Conservation (phyloP, 1,140 invertebrate species). For the Atta cephalotes region DNA sequence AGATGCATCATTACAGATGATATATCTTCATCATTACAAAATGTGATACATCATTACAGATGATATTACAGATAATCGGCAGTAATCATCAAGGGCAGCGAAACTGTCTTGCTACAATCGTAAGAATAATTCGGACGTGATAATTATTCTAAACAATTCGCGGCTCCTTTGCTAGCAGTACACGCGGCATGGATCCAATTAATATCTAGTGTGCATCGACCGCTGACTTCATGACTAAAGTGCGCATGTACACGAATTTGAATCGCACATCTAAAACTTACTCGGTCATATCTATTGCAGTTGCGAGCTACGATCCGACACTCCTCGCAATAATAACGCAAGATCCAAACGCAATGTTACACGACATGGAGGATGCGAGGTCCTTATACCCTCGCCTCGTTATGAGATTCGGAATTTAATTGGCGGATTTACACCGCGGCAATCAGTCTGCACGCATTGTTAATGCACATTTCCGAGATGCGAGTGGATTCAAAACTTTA, state of each 20-base stretch:
- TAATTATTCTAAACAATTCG: background rate
- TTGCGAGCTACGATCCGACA: slow-evolving; percentile 3
- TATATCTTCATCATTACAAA: too few relatives aligned
- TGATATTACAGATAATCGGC: background rate
- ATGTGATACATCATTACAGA: too few relatives aligned
- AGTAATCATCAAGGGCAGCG: background rate
- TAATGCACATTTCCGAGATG: slow-evolving; percentile 6
- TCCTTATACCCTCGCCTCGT: slow-evolving; percentile 2
- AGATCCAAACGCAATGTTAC: background rate
- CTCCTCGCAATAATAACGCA: slow-evolving; percentile 5
- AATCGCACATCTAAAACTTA: slow-evolving; percentile 33
- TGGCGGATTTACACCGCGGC: slow-evolving; percentile 16
- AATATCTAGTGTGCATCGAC: slow-evolving; percentile 24
- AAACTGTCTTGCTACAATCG: background rate
- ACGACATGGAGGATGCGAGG: background rate
- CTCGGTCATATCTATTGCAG: slow-evolving; percentile 37
- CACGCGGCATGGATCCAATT: slow-evolving; percentile 30
- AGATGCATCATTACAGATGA: too few relatives aligned
- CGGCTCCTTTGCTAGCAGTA: background rate
- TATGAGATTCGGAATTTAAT: slow-evolving; percentile 47
- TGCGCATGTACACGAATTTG: slow-evolving; percentile 25
- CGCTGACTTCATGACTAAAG: slow-evolving; percentile 42
- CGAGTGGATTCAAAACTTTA: background rate
- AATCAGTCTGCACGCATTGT: background rate
- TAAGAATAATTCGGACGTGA: slow-evolving; percentile 16